A percentile compares a stretch with the other conserved stretches of the same genome.
phyloP scores from a whole-genome alignment of 2,797 vertebrate species.

The Manis pentadactyla region DNA sequence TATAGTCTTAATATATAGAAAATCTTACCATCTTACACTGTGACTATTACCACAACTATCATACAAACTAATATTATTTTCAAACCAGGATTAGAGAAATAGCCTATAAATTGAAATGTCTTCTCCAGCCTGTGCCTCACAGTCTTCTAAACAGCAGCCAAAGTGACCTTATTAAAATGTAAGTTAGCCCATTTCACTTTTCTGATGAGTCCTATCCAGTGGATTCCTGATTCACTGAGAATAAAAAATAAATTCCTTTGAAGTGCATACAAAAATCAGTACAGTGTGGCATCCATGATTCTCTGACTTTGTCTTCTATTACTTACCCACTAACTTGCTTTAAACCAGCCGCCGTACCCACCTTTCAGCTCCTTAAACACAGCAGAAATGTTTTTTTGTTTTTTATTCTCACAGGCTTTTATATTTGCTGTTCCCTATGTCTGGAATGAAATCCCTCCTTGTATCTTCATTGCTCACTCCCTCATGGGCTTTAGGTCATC shows the following conservation, averaged over 20 bases:
- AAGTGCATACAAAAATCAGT: neutral
- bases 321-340: neutral
- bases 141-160: neutral
- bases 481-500: neutral
- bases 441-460: neutral
- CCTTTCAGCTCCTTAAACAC: neutral
- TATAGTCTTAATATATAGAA: neutral
- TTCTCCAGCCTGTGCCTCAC: neutral
- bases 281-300: neutral
- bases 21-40: neutral
- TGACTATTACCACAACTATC: neutral
- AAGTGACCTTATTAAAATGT: neutral
- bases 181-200: neutral
- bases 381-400: neutral
- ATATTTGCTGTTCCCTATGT: neutral
- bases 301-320: neutral
- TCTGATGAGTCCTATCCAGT: neutral
- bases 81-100: neutral
- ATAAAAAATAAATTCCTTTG: neutral
- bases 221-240: neutral
- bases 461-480: neutral
- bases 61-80: neutral
- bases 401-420: neutral
- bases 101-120: neutral
- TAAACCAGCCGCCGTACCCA: neutral